Evolutionary conservation across 2,888 invertebrate genomes (phyloP).

Genomic region (Griposia aprilina): DNA sequence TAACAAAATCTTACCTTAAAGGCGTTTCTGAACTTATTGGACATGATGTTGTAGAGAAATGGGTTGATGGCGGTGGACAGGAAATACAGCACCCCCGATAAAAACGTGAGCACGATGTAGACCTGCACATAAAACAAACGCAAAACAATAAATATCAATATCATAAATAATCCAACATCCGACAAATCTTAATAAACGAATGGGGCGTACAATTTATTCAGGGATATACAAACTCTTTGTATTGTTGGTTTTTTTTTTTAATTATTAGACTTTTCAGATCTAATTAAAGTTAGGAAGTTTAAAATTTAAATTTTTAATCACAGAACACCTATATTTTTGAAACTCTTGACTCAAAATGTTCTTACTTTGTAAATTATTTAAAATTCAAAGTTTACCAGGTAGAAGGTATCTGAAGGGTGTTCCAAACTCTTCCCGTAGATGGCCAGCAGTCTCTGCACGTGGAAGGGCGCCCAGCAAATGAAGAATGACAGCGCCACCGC

Average conservation of each 20-base stretch:
- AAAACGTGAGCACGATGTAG: constrained; percentile 94
- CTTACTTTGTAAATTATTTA: constrained; percentile 25
- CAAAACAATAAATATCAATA: constrained; percentile 42
- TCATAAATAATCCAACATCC: constrained; percentile 42
- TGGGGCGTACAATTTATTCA: constrained; percentile 14
- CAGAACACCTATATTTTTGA: not conserved
- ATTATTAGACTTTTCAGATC: constrained; percentile 9
- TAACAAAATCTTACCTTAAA: constrained; percentile 93
- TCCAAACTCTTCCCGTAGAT: constrained; percentile 92
- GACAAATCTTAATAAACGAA: constrained; percentile 27
- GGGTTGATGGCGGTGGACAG: constrained; percentile 98
- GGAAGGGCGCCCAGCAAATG: constrained; percentile 98
- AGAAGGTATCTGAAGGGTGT: constrained; percentile 86
- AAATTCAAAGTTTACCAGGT: constrained; percentile 77
- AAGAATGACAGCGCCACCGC: constrained; percentile 96
- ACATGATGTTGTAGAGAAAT: constrained; percentile 98
- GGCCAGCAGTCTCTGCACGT: constrained; percentile 96
- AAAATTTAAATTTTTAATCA: constrained; percentile 1
- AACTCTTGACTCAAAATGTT: not conserved
- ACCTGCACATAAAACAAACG: constrained; percentile 79
- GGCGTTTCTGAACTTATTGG: constrained; percentile 98
- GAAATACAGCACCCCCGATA: constrained; percentile 97
- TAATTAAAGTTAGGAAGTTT: not conserved
- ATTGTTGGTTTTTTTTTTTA: not conserved
- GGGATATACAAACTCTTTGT: not conserved